phyloP scores from a whole-genome alignment of 2,888 invertebrate species.

The Laothoe populi region DNA sequence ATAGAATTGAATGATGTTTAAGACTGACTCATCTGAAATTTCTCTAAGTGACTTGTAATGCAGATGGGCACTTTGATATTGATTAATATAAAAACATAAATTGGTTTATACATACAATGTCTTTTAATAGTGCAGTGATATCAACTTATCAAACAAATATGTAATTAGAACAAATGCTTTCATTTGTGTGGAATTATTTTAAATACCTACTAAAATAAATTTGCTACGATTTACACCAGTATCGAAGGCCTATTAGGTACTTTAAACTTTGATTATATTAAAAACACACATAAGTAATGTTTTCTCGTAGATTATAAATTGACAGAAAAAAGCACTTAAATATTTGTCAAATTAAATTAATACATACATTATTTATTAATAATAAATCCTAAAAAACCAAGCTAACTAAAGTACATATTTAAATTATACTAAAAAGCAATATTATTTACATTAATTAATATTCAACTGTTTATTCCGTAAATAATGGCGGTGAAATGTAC shows the following conservation, averaged over 20 bases:
- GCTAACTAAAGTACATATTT: neutral
- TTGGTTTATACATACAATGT: neutral
- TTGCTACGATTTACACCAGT: too few relatives aligned
- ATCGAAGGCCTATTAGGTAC: too few relatives aligned
- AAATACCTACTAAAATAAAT: too few relatives aligned
- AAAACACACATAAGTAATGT: too few relatives aligned
- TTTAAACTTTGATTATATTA: too few relatives aligned
- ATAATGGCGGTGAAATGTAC: slow-evolving; percentile 2
- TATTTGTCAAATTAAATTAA: neutral
- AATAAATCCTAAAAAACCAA: neutral
- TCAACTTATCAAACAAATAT: too few relatives aligned
- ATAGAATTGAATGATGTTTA: too few relatives aligned
- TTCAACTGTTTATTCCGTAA: neutral
- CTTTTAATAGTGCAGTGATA: neutral
- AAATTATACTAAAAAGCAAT: neutral
- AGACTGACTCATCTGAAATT: too few relatives aligned
- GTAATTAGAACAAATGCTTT: too few relatives aligned
- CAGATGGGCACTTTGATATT: neutral
- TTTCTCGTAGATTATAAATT: too few relatives aligned
- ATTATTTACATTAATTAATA: neutral
- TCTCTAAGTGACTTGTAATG: too few relatives aligned
- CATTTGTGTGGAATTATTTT: too few relatives aligned
- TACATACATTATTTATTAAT: neutral
- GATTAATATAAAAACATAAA: neutral
- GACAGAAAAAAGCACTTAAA: neutral